Conservation (phyloP, 1,140 invertebrate genomes). For the Anastrepha ludens region DNA sequence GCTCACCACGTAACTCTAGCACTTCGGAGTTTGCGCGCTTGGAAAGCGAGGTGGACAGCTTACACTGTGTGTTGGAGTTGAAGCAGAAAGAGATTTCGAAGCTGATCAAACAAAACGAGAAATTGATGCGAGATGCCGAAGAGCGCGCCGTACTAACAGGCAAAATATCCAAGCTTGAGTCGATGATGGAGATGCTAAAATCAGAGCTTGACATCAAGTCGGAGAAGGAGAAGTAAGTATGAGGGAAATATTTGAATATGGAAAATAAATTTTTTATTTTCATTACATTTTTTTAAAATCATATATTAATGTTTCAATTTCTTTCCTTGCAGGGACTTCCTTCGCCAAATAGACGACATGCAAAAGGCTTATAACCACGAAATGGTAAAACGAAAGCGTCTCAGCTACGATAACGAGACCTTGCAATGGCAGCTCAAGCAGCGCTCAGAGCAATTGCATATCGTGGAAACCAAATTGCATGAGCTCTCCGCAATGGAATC, state of each 20-base stretch:
- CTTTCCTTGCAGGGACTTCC: conserved; percentile 75
- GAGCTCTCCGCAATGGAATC: conserved; percentile 60
- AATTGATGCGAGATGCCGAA: conserved; percentile 76
- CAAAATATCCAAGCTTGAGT: conserved; percentile 77
- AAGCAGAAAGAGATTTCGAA: conserved; percentile 83
- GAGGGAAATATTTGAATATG: no score
- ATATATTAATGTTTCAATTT: conserved; percentile 34
- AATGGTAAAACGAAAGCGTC: conserved; percentile 83
- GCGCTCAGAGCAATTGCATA: conserved; percentile 76
- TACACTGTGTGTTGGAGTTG: conserved; percentile 84
- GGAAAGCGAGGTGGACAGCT: conserved; percentile 82
- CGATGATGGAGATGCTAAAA: conserved; percentile 82
- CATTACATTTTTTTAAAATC: neutral
- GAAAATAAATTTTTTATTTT: neutral
- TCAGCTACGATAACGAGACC: conserved; percentile 90
- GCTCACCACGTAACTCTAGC: conserved; percentile 54
- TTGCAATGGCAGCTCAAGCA: conserved; percentile 88
- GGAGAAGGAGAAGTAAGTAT: conserved; percentile 77
- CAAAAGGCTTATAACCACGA: conserved; percentile 83
- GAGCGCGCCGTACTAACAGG: conserved; percentile 77
- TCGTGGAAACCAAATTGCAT: conserved; percentile 65
- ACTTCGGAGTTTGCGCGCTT: conserved; percentile 72
- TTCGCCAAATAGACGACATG: conserved; percentile 81
- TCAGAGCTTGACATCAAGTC: conserved; percentile 80
- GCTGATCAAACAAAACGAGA: conserved; percentile 80